Conservation (phyloP, 2,888 invertebrate genomes). For the Drosophila paracracens region DNA sequence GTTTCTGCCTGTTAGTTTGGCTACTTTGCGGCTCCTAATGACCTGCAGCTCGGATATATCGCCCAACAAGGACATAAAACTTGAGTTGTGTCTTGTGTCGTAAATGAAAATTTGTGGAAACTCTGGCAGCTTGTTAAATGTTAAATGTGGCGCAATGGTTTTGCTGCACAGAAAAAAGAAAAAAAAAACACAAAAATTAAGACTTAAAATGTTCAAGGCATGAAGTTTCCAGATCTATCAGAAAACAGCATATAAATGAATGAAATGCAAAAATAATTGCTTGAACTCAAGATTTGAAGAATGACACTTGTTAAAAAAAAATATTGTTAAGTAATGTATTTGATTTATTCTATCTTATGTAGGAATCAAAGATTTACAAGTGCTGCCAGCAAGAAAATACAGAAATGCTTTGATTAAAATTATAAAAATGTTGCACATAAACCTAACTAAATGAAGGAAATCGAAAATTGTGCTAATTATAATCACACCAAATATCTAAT, state of each 20-base stretch:
- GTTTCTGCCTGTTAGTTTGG: constrained; percentile 24
- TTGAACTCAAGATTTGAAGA: too few species aligned
- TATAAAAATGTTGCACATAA: background rate
- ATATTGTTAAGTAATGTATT: background rate
- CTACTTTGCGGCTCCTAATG: constrained; percentile 59
- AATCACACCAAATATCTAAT: background rate
- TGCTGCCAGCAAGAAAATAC: background rate
- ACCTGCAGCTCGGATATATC: constrained; percentile 56
- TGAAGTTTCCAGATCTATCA: background rate
- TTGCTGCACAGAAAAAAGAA: background rate
- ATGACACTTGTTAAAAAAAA: background rate
- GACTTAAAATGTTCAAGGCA: background rate
- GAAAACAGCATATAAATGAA: background rate
- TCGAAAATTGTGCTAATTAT: background rate
- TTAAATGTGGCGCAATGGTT: background rate
- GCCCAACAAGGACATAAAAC: constrained; percentile 32
- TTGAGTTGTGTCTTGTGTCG: constrained; percentile 15
- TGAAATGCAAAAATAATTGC: background rate
- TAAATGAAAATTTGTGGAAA: constrained; percentile 17
- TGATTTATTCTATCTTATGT: background rate
- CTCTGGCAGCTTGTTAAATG: background rate
- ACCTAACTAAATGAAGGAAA: background rate
- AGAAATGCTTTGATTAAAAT: background rate
- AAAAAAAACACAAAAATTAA: too few species aligned
- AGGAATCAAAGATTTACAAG: background rate